A percentile compares a stretch with the other conserved stretches of the same genome.
Evolutionary conservation across 2,113 vertebrate species (phyloP).

Genomic region (Trogon melanurus): DNA sequence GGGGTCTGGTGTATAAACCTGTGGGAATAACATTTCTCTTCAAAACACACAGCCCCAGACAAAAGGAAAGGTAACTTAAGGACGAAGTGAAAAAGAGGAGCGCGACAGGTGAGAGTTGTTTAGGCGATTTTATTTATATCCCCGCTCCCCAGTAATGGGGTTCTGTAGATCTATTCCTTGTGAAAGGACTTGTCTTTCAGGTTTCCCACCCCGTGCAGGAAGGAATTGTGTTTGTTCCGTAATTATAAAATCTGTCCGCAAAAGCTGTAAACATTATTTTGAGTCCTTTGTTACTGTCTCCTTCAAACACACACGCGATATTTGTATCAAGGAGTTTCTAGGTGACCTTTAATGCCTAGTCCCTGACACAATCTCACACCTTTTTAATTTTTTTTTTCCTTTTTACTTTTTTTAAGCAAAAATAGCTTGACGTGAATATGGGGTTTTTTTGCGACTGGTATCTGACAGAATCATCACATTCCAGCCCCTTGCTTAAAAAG

Average conservation of each 20-base stretch:
- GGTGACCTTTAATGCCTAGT: not conserved
- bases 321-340: not conserved
- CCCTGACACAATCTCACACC: not conserved
- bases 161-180: constrained; percentile 2
- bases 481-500: not conserved
- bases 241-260: constrained; percentile 36
- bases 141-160: constrained; percentile 59
- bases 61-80: not conserved
- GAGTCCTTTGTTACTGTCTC: not conserved
- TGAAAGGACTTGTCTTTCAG: constrained; percentile 23
- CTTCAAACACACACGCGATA: not conserved
- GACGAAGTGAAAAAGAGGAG: constrained; percentile 7
- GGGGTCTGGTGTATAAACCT: not conserved
- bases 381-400: not conserved
- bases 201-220: constrained; percentile 56
- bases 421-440: not conserved
- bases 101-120: constrained; percentile 5
- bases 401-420: not conserved
- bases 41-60: not conserved
- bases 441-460: not conserved
- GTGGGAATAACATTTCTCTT: not conserved
- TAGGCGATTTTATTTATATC: constrained; percentile 76
- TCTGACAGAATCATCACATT: not conserved
- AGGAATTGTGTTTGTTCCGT: constrained; percentile 59
- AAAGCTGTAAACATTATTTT: constrained; percentile 74